These are phyloP conservation scores for Scolanthus callimorphus DNA, from an alignment of 92 coral and sea anemone species.

Conservation along the genomic window DNA sequence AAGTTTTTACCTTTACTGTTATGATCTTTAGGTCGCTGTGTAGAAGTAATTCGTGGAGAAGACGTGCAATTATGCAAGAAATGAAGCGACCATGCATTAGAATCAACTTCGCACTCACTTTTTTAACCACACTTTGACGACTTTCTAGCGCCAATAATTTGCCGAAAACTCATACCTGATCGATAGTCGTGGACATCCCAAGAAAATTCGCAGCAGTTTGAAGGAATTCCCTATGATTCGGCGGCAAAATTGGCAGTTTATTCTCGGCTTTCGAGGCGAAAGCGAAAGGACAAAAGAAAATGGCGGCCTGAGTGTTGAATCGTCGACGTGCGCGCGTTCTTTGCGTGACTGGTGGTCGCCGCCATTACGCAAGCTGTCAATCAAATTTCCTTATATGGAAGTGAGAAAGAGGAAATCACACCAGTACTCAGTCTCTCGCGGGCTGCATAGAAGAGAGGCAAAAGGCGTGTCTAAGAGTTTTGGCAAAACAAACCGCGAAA, in stretches of 20 bases:
- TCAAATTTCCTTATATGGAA: constrained; percentile 81
- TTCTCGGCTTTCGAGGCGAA: constrained; percentile 10
- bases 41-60: constrained; percentile 10
- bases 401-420: background rate
- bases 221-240: constrained; percentile 6
- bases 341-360: constrained; percentile 89
- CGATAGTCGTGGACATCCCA: constrained; percentile 91
- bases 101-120: constrained; percentile 27
- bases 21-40: constrained; percentile 94
- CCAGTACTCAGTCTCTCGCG: constrained; percentile 1
- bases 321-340: constrained; percentile 83
- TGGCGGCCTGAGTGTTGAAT: constrained; percentile 82
- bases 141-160: constrained; percentile 6
- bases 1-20: constrained; percentile 65
- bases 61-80: constrained; percentile 37
- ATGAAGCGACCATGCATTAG: constrained; percentile 34
- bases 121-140: constrained; percentile 20
- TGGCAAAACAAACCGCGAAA: too few species aligned
- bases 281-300: constrained; percentile 80
- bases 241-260: constrained; percentile 12
- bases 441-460: constrained; percentile 23
- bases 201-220: constrained; percentile 11
- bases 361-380: constrained; percentile 92
- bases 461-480: background rate
- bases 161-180: constrained; percentile 55